phyloP scores from a whole-genome alignment of 2,888 invertebrate species.

The Lithophane ornitopus region DNA sequence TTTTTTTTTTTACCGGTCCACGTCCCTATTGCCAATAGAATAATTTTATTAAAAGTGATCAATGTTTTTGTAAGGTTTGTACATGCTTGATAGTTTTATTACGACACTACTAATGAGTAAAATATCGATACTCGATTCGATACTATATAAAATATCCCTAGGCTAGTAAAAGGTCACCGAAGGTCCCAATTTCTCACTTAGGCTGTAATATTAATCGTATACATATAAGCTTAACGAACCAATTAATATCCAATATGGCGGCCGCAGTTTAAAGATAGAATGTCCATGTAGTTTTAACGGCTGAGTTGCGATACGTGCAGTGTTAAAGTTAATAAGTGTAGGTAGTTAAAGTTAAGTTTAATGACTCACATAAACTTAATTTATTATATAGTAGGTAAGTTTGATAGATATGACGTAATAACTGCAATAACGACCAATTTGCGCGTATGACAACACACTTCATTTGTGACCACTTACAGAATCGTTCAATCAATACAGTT shows the following conservation, averaged over 20 bases:
- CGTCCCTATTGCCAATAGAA: neutral
- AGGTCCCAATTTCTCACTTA: conserved; percentile 40
- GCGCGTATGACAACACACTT: neutral
- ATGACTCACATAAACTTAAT: conserved; percentile 30
- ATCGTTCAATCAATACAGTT: neutral
- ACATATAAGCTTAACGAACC: conserved; percentile 23
- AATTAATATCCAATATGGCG: conserved; percentile 44
- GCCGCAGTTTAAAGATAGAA: conserved; percentile 14
- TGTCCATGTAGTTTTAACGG: conserved; percentile 24
- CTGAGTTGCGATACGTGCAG: conserved; percentile 22
- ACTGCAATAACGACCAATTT: conserved; percentile 11
- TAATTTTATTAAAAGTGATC: neutral
- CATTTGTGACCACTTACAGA: neutral
- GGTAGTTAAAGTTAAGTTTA: conserved; percentile 38
- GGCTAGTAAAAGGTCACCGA: conserved; percentile 7
- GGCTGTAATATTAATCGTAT: conserved; percentile 10
- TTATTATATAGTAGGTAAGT: neutral
- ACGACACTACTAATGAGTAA: neutral
- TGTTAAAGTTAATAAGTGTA: conserved; percentile 20
- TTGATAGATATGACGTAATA: conserved; percentile 22
- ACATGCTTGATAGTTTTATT: neutral
- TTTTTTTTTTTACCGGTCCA: too few relatives aligned
- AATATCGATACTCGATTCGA: neutral
- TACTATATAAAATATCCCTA: neutral
- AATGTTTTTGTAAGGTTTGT: neutral